These are phyloP conservation scores for Sesamia inferens DNA, from an alignment of 2,888 invertebrate genomes.

Conservation along the genomic window DNA sequence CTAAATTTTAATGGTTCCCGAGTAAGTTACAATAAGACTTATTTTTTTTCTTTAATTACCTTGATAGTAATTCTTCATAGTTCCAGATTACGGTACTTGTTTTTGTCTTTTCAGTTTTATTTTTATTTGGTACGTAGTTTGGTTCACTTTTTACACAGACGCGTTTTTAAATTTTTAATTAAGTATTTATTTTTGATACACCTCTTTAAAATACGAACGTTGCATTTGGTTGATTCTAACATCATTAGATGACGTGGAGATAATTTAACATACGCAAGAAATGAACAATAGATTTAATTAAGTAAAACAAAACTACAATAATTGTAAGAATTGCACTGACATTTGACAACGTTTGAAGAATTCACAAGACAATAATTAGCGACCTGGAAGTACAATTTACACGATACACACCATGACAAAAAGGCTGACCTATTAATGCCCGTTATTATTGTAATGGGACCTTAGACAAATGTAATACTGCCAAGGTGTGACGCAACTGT, in stretches of 20 bases:
- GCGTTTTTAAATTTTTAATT: no score
- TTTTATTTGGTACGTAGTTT: no score
- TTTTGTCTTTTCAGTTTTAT: no score
- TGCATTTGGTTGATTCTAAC: constrained; percentile 11
- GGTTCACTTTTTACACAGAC: no score
- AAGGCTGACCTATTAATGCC: constrained; percentile 70
- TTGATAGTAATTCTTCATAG: no score
- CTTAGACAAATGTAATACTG: constrained; percentile 65
- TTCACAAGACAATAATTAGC: constrained; percentile 54
- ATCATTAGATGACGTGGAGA: constrained; percentile 19
- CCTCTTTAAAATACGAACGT: not conserved
- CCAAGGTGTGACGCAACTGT: constrained; percentile 85
- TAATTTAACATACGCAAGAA: constrained; percentile 32
- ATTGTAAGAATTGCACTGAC: constrained; percentile 49
- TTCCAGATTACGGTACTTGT: no score
- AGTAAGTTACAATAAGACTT: no score
- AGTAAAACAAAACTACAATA: constrained; percentile 26
- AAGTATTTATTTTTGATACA: not conserved
- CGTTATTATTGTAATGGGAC: constrained; percentile 75
- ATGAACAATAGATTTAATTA: not conserved
- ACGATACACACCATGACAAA: constrained; percentile 56
- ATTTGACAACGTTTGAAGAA: constrained; percentile 51
- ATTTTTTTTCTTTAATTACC: no score
- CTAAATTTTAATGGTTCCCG: no score
- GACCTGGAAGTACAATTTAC: constrained; percentile 57